Evolutionary conservation across 2,888 invertebrate genomes (phyloP).

Genomic region (Cepaea hortensis): DNA sequence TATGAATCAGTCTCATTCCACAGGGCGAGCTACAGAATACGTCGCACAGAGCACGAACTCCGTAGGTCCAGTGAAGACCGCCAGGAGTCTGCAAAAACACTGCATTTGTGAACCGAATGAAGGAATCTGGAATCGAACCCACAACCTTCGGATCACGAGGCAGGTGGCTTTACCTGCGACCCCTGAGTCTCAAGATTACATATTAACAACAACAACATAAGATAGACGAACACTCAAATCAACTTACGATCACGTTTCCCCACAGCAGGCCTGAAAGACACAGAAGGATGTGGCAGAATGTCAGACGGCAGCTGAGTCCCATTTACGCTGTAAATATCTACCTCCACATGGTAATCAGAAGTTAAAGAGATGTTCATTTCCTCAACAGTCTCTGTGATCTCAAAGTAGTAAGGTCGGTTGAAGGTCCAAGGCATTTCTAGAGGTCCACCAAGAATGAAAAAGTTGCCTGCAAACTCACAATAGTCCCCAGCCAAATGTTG

Average conservation of each 20-base stretch:
- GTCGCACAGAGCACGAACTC: too few species aligned
- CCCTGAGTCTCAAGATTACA: too few species aligned
- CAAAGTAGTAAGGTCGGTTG: constrained; percentile 52
- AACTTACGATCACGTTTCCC: constrained; percentile 52
- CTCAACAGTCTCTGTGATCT: constrained; percentile 51
- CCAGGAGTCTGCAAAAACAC: too few species aligned
- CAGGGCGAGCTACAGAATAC: too few species aligned
- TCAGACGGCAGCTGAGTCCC: constrained; percentile 46
- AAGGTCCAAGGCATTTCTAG: constrained; percentile 54
- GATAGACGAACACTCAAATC: not conserved
- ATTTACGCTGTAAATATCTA: constrained; percentile 50
- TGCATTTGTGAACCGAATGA: too few species aligned
- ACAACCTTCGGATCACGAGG: too few species aligned
- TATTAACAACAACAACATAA: too few species aligned
- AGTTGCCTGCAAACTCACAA: constrained; percentile 53
- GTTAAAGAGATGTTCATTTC: constrained; percentile 33
- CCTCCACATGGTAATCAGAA: constrained; percentile 48
- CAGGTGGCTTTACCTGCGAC: too few species aligned
- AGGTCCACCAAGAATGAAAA: constrained; percentile 55
- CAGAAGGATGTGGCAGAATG: constrained; percentile 45
- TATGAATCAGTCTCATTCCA: too few species aligned
- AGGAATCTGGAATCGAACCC: too few species aligned
- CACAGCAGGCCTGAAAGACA: constrained; percentile 44
- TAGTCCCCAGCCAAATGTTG: constrained; percentile 22
- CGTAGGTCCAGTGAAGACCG: too few species aligned